A percentile compares a stretch with the other conserved stretches of the same genome.
These are phyloP conservation scores for Spodoptera frugiperda DNA, from an alignment of 1,140 invertebrate genomes.

Conservation along the genomic window DNA sequence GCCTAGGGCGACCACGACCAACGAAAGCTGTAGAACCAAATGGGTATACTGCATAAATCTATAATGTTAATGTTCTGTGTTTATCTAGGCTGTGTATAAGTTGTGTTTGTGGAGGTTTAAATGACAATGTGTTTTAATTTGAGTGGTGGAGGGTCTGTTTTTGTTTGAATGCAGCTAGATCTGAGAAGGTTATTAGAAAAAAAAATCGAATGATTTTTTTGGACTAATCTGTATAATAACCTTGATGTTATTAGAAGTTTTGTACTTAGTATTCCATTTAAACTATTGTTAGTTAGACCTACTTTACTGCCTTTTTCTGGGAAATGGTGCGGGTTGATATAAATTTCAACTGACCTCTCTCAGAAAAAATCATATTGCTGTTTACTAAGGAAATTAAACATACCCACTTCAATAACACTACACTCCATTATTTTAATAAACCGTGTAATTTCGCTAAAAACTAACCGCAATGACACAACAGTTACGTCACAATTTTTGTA, in stretches of 20 bases:
- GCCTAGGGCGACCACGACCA: conserved; percentile 74
- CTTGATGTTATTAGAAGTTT: no score
- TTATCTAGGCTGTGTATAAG: conserved; percentile 19
- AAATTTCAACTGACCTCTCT: no score
- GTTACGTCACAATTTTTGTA: conserved; percentile 68
- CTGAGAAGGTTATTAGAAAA: no score
- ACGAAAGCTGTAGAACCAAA: conserved; percentile 59
- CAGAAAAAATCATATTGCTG: no score
- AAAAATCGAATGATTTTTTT: no score
- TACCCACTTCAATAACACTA: neutral
- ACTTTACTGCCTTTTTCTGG: no score
- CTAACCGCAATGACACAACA: conserved; percentile 40
- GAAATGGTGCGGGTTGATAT: no score
- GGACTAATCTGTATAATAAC: no score
- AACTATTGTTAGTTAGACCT: no score
- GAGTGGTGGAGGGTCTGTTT: neutral
- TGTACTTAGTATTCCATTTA: no score
- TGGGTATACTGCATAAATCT: conserved; percentile 52
- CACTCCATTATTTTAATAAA: conserved; percentile 32
- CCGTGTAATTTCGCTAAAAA: conserved; percentile 39
- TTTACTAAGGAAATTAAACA: neutral
- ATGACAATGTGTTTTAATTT: neutral
- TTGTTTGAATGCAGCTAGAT: neutral
- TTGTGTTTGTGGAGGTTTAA: neutral
- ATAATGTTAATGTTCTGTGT: conserved; percentile 42